These are phyloP conservation scores for Camelus dromedarius DNA, from an alignment of 2,113 vertebrate species.

Conservation along the genomic window DNA sequence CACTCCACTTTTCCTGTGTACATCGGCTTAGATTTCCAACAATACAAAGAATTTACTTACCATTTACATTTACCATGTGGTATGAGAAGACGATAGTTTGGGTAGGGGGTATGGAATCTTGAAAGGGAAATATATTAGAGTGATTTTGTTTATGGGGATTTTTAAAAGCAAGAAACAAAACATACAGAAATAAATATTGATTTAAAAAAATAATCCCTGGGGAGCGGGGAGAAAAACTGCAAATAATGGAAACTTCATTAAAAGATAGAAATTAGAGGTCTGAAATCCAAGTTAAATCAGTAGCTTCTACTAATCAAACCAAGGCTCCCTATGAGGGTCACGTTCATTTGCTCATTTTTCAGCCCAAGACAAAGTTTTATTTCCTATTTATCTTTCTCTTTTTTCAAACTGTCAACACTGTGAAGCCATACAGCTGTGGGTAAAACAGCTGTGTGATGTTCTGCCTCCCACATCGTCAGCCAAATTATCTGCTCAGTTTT, in stretches of 20 bases:
- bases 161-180: slow-evolving; percentile 73
- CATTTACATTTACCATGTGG: background rate
- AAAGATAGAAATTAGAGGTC: slow-evolving; percentile 76
- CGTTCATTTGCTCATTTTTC: slow-evolving; percentile 69
- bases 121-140: slow-evolving; percentile 46
- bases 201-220: background rate
- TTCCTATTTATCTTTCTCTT: slow-evolving; percentile 60
- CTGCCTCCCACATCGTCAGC: slow-evolving; percentile 66
- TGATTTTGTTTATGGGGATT: slow-evolving; percentile 70
- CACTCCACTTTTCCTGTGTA: slow-evolving; percentile 48
- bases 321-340: slow-evolving; percentile 57
- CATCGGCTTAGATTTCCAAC: slow-evolving; percentile 41
- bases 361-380: slow-evolving; percentile 73
- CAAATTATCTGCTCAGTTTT: slow-evolving; percentile 65
- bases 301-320: slow-evolving; percentile 72
- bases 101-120: background rate
- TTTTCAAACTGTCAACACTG: slow-evolving; percentile 76
- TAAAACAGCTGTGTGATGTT: slow-evolving; percentile 77
- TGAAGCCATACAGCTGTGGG: slow-evolving; percentile 81
- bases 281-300: slow-evolving; percentile 77
- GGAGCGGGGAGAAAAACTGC: background rate
- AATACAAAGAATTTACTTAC: slow-evolving; percentile 40
- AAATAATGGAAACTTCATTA: slow-evolving; percentile 76
- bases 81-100: background rate
- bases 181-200: slow-evolving; percentile 70